Conservation (phyloP, 2,888 invertebrate genomes). For the Drosophila rubida region DNA sequence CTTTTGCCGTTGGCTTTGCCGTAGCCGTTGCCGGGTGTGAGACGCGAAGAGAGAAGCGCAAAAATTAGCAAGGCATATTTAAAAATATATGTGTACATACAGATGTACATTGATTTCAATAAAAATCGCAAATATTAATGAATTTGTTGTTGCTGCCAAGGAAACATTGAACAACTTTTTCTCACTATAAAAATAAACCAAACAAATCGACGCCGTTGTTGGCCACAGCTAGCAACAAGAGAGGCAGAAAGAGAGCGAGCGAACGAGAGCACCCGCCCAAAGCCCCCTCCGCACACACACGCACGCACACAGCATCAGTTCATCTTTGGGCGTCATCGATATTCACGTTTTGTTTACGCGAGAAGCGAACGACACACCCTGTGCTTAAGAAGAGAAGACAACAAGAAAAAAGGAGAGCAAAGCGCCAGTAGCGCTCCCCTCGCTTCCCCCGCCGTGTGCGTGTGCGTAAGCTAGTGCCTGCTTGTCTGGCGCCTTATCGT, state of each 20-base stretch:
- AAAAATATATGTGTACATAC: constrained; percentile 18
- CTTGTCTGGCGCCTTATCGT: constrained; percentile 40
- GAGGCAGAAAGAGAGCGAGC: constrained; percentile 12
- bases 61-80: constrained; percentile 46
- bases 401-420: constrained; percentile 26
- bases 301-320: background rate
- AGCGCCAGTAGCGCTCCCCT: constrained; percentile 1
- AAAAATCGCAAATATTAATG: constrained; percentile 61
- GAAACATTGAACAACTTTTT: constrained; percentile 37
- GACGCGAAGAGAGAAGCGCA: constrained; percentile 21
- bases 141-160: constrained; percentile 50
- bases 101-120: constrained; percentile 47
- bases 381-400: constrained; percentile 9
- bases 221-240: constrained; percentile 56
- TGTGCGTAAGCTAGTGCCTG: constrained; percentile 27
- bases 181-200: constrained; percentile 55
- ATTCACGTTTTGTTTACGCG: constrained; percentile 51
- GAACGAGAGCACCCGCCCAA: constrained; percentile 7
- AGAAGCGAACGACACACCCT: constrained; percentile 51
- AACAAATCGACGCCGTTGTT: constrained; percentile 48
- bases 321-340: constrained; percentile 51
- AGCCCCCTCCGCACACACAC: background rate
- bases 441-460: background rate
- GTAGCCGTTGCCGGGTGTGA: constrained; percentile 42
- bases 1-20: too few species aligned